phyloP scores from a whole-genome alignment of 92 coral and sea anemone genomes.

The Siderastrea radians region DNA sequence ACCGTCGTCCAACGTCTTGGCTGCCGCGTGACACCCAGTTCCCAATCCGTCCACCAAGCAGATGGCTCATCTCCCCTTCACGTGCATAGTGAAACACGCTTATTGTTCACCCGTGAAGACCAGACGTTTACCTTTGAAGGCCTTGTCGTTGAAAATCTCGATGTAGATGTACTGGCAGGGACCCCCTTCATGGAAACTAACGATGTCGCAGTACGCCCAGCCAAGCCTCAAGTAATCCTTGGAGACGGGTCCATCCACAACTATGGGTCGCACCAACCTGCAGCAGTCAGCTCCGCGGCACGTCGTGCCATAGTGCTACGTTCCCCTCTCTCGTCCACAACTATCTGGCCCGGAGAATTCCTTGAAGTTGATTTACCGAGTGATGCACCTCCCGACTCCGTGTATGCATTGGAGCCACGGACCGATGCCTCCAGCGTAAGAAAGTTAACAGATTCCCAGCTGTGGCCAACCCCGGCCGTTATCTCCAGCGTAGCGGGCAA shows the following conservation, averaged over 20 bases:
- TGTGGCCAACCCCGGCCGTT: slow-evolving; percentile 48
- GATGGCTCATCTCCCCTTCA: slow-evolving; percentile 56
- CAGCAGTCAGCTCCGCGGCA: neutral
- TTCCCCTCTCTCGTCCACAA: slow-evolving; percentile 59
- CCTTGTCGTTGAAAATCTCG: neutral
- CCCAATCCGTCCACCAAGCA: slow-evolving; percentile 60
- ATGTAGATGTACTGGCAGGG: too few relatives aligned
- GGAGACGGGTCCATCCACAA: slow-evolving; percentile 4
- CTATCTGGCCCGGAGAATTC: slow-evolving; percentile 77
- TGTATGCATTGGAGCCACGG: slow-evolving; percentile 68
- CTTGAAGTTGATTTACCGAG: slow-evolving; percentile 63
- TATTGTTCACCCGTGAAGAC: slow-evolving; percentile 38
- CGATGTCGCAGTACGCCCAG: slow-evolving; percentile 54
- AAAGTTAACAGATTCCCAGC: slow-evolving; percentile 16
- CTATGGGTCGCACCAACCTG: slow-evolving; percentile 24
- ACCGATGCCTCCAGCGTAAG: slow-evolving; percentile 58
- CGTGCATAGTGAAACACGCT: slow-evolving; percentile 41
- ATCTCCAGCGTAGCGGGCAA: slow-evolving; percentile 58
- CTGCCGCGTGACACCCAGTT: slow-evolving; percentile 14
- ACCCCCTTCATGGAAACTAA: neutral
- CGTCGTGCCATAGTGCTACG: slow-evolving; percentile 62
- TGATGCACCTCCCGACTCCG: slow-evolving; percentile 63
- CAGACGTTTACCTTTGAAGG: slow-evolving; percentile 47
- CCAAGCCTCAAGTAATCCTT: slow-evolving; percentile 36
- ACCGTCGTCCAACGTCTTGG: neutral